Base-by-base conservation (phyloP, 64 coral and sea anemone genomes). In the Platygyra sinensis region DNA sequence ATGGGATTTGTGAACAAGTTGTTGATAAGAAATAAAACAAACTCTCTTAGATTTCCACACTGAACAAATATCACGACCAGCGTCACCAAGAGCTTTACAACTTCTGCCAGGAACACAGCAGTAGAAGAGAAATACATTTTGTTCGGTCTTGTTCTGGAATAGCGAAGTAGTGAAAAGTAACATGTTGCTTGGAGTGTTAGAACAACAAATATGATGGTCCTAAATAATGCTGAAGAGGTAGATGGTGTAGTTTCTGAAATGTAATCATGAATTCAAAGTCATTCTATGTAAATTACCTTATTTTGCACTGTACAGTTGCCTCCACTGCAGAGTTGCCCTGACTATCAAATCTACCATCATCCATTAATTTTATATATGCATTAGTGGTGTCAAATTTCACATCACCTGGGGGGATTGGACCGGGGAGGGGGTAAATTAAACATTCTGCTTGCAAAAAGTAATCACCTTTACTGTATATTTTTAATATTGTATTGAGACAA, bases 41-140 rank as follows among this genome's bases (percentile, higher is more conserved):
- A 93, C 13, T 76, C 62, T 54, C 72, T 57, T 0, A 83, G 2
- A 74, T 74, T 93, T 89, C 91, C 86, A 32, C 67, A 55, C 59
- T 93, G 91, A 7, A 93, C 32, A 55, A 82, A 39, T 16, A 89
- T 81, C 33, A 93, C 63, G 11, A 60, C 67, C 24, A 93, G 51
- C 4, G 91, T 82, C 20, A 62, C 71, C 52, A 93, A 55, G 13
- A 93, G 91, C 67, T 93, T 93, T 10, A 69, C 30, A 17, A 83
- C 49, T 74, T 93, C 91, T 50, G 67, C 36, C 8, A 93, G 67
- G 28, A 93, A 89, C 64, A 93, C 91, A 27, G 91, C 86, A 8
- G 91, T 93, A 15, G 91, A 93, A 16, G 86, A 32, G 49, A 89
- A 88, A 81, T 93, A 93, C 91, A 93, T 93, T 29, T 93, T 62